A percentile compares a stretch with the other conserved stretches of the same genome.
These are phyloP conservation scores for Apodemus sylvaticus DNA, from an alignment of 2,113 vertebrate species.

Conservation along the genomic window DNA sequence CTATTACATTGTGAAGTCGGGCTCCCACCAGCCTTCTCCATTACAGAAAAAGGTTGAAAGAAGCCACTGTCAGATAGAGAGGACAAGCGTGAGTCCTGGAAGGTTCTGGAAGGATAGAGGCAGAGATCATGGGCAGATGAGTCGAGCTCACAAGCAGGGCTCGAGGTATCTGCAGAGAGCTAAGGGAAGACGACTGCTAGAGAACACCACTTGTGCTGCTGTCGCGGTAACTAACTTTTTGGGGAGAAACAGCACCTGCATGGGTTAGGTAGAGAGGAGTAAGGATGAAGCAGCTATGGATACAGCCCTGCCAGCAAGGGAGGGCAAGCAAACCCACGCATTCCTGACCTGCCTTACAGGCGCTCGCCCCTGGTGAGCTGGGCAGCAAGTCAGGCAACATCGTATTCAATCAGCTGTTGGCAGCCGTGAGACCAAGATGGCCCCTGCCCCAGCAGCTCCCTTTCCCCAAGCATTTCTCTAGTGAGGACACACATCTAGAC, in stretches of 20 bases:
- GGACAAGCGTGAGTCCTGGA: background rate
- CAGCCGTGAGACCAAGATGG: accelerated
- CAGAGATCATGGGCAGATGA: background rate
- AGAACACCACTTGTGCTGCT: background rate
- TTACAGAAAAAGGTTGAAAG: background rate
- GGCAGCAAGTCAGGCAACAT: accelerated
- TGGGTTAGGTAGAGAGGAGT: no score
- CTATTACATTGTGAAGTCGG: no score
- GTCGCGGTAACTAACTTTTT: background rate
- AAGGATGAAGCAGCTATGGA: background rate
- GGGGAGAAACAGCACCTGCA: background rate
- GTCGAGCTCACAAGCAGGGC: background rate
- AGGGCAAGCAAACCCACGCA: background rate
- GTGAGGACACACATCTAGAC: background rate
- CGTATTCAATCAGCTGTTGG: background rate
- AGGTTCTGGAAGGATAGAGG: background rate
- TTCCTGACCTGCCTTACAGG: background rate
- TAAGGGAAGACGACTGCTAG: background rate
- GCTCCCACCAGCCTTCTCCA: background rate
- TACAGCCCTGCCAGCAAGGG: background rate
- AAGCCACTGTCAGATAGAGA: background rate
- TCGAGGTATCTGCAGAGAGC: background rate
- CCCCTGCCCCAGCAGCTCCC: no score
- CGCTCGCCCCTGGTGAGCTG: accelerated
- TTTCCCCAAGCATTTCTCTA: background rate